Percentiles rank a stretch among this genome's conserved stretches.
These are phyloP conservation scores for Protobothrops mucrosquamatus DNA, from an alignment of 2,113 vertebrate species.

Conservation along the genomic window DNA sequence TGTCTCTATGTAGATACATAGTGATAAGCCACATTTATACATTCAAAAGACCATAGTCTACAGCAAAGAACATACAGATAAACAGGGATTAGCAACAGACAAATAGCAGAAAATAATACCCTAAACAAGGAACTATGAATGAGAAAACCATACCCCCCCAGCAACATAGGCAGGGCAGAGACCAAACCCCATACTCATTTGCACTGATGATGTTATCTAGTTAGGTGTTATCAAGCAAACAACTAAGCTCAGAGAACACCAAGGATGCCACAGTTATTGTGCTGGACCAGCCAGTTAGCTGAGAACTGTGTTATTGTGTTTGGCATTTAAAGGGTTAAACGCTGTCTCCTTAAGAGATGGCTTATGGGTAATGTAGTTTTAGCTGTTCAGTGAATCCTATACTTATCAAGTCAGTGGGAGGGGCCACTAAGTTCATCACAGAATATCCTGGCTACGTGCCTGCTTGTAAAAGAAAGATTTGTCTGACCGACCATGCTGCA, in stretches of 20 bases:
- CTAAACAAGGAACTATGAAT: neutral
- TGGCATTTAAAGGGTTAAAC: too few species aligned
- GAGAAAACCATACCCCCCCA: neutral
- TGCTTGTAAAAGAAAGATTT: too few species aligned
- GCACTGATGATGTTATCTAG: neutral
- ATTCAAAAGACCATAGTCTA: neutral
- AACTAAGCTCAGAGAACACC: neutral
- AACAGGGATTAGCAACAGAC: neutral
- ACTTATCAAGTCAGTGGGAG: too few species aligned
- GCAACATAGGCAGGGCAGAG: neutral
- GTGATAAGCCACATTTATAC: neutral
- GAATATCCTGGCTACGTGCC: too few species aligned
- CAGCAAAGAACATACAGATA: neutral
- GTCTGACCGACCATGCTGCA: too few species aligned
- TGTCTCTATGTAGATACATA: neutral
- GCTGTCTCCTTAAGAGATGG: too few species aligned
- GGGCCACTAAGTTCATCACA: too few species aligned
- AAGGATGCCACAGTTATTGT: neutral
- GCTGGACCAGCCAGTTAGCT: too few species aligned
- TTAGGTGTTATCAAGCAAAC: neutral
- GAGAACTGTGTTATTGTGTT: too few species aligned
- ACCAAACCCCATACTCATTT: neutral
- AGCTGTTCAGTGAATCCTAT: too few species aligned
- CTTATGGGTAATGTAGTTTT: too few species aligned
- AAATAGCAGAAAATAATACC: neutral